These are phyloP conservation scores for Leptogaster cylindrica DNA, from an alignment of 2,888 invertebrate genomes.

Conservation along the genomic window DNA sequence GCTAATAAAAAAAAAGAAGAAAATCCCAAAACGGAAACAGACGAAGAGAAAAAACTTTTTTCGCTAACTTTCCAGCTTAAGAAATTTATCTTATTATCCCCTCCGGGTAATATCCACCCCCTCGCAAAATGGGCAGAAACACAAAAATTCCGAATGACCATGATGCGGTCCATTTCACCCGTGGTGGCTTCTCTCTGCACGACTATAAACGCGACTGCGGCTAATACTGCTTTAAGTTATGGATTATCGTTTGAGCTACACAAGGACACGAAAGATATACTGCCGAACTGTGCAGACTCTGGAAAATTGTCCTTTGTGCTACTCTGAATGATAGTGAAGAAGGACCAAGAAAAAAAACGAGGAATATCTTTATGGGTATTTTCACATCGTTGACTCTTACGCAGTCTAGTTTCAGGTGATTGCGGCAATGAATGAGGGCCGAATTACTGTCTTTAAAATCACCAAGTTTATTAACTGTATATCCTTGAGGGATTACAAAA, in stretches of 20 bases:
- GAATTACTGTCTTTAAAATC: too few species aligned
- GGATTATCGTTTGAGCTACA: neutral
- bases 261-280: neutral
- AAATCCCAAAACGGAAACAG: too few species aligned
- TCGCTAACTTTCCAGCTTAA: neutral
- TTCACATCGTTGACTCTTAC: neutral
- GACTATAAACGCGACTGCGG: neutral
- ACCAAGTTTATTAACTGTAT: too few species aligned
- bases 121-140: neutral
- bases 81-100: conserved; percentile 24
- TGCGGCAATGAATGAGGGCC: too few species aligned
- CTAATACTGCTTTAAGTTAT: conserved; percentile 11
- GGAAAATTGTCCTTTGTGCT: neutral
- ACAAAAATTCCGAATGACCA: conserved; percentile 6
- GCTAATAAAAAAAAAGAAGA: conserved; percentile 28
- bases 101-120: neutral
- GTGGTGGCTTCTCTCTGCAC: neutral
- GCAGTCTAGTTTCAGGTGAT: neutral
- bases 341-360: too few species aligned
- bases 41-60: neutral
- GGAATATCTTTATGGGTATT: conserved; percentile 1
- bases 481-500: too few species aligned
- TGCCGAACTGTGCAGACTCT: conserved; percentile 1
- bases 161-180: conserved; percentile 5
- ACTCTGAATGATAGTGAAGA: conserved; percentile 4